Evolutionary conservation across 2,888 invertebrate genomes (phyloP).

Genomic region (Pterobdella sp.): DNA sequence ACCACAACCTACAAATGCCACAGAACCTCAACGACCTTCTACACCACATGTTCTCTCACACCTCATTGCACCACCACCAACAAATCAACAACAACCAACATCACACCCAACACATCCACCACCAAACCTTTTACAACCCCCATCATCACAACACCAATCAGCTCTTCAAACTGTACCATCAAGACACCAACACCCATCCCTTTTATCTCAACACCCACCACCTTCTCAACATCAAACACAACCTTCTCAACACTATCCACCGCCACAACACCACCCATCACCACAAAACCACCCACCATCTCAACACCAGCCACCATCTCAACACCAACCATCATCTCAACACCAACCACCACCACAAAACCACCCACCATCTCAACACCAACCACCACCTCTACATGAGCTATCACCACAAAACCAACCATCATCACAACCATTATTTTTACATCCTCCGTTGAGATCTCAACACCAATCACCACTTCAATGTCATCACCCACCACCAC

Average conservation of each 20-base stretch:
- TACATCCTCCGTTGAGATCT: not conserved
- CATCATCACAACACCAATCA: not conserved
- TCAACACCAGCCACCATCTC: constrained; percentile 10
- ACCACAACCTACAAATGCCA: not conserved
- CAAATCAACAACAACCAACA: not conserved
- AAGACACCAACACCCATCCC: not conserved
- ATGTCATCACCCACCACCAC: not conserved
- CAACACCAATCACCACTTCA: not conserved
- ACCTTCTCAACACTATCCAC: not conserved
- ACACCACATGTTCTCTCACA: too few relatives aligned
- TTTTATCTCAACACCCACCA: not conserved
- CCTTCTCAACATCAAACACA: not conserved
- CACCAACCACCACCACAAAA: not conserved
- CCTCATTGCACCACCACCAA: not conserved
- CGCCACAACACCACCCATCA: not conserved
- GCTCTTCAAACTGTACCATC: not conserved
- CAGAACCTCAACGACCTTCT: not conserved
- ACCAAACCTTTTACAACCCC: not conserved
- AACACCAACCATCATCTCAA: not conserved
- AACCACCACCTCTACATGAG: not conserved
- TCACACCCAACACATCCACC: not conserved
- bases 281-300: not conserved
- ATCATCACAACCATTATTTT: not conserved
- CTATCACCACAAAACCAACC: not conserved
- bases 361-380: too few relatives aligned